Conservation (phyloP, 2,113 vertebrate genomes). For the Scomber japonicus region DNA sequence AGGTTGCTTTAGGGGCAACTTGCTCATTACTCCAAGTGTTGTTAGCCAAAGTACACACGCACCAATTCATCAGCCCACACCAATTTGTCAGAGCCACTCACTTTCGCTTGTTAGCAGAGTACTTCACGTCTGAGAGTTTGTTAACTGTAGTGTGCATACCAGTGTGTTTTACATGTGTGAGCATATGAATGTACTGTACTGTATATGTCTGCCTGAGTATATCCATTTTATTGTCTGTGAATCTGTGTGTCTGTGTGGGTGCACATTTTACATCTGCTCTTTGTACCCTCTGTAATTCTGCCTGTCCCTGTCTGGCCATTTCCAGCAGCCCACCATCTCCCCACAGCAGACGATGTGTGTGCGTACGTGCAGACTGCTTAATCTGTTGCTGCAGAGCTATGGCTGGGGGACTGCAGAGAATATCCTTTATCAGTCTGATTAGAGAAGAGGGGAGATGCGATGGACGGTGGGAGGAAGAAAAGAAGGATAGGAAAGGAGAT, state of each 20-base stretch:
- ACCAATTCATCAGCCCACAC: slow-evolving; percentile 77
- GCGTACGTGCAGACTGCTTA: slow-evolving; percentile 56
- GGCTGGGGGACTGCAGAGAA: slow-evolving; percentile 65
- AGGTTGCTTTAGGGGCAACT: slow-evolving; percentile 78
- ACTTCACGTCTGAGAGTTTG: slow-evolving; percentile 75
- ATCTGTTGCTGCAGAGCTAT: slow-evolving; percentile 68
- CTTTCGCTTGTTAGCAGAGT: slow-evolving; percentile 77
- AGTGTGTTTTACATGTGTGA: background rate
- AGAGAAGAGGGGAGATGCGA: slow-evolving; percentile 55
- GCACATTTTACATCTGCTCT: slow-evolving; percentile 16
- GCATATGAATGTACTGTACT: slow-evolving; percentile 2
- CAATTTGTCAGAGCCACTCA: slow-evolving; percentile 77
- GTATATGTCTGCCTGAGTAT: background rate
- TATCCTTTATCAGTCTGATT: slow-evolving; percentile 74
- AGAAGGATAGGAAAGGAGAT: slow-evolving; percentile 51
- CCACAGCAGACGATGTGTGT: slow-evolving; percentile 41
- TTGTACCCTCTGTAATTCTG: slow-evolving; percentile 43
- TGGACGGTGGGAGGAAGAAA: slow-evolving; percentile 48
- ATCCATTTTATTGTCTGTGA: background rate
- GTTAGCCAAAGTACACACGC: slow-evolving; percentile 73
- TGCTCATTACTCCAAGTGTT: slow-evolving; percentile 83
- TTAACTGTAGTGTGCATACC: slow-evolving; percentile 28
- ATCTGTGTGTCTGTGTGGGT: background rate
- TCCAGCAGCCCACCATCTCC: slow-evolving; percentile 19
- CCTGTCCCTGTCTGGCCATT: slow-evolving; percentile 37